Conservation (phyloP, 2,797 vertebrate genomes). For the Sparidentex hasta region DNA sequence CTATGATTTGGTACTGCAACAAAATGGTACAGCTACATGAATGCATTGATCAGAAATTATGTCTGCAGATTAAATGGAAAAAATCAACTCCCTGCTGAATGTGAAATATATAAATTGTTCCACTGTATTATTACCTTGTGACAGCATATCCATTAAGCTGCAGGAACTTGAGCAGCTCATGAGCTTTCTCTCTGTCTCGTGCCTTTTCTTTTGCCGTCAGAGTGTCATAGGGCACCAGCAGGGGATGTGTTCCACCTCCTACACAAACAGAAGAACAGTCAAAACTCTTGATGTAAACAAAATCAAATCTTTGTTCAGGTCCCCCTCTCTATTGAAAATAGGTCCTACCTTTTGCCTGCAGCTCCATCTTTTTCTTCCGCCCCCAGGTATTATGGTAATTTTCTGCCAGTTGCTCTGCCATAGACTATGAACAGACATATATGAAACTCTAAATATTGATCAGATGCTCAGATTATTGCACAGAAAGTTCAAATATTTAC, state of each 20-base stretch:
- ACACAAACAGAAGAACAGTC: slow-evolving; percentile 38
- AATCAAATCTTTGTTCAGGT: not conserved
- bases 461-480: not conserved
- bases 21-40: not conserved
- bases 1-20: not conserved
- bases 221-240: slow-evolving; percentile 96
- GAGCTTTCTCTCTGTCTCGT: slow-evolving; percentile 93
- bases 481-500: not conserved
- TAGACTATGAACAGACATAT: slow-evolving; percentile 86
- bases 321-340: not conserved
- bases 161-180: slow-evolving; percentile 94
- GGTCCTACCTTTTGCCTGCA: slow-evolving; percentile 91
- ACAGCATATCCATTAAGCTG: slow-evolving; percentile 95
- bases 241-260: slow-evolving; percentile 95
- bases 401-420: slow-evolving; percentile 96
- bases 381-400: slow-evolving; percentile 99
- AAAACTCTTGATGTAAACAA: slow-evolving; percentile 4
- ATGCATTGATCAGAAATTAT: not conserved
- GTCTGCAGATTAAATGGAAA: not conserved
- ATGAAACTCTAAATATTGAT: slow-evolving; percentile 22
- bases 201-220: slow-evolving; percentile 97
- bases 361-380: slow-evolving; percentile 95
- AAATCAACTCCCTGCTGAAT: not conserved
- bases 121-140: slow-evolving; percentile 83
- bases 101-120: not conserved